These are phyloP conservation scores for Aythya baeri DNA, from an alignment of 2,113 vertebrate genomes.

Conservation along the genomic window DNA sequence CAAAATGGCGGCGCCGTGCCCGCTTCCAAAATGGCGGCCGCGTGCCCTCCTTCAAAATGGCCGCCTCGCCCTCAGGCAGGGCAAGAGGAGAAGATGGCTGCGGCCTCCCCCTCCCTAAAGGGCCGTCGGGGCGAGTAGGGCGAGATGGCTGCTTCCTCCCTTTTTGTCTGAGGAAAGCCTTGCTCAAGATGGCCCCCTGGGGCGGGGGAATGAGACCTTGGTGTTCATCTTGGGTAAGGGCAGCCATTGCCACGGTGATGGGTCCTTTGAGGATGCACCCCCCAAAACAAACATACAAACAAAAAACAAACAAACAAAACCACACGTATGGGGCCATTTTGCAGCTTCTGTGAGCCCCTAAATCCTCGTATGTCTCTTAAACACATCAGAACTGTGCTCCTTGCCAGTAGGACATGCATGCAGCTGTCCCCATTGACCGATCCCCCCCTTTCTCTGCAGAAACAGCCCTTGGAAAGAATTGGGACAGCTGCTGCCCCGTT, in stretches of 20 bases:
- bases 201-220: fast-evolving
- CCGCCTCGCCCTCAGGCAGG: background rate
- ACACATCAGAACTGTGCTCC: fast-evolving
- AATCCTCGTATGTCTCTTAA: fast-evolving
- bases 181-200: background rate
- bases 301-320: too few relatives aligned
- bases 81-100: background rate
- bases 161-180: fast-evolving
- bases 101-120: fast-evolving
- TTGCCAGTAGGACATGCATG: fast-evolving
- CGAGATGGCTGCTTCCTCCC: background rate
- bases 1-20: background rate
- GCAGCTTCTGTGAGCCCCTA: background rate
- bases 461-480: too few relatives aligned
- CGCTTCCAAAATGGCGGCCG: background rate
- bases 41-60: background rate
- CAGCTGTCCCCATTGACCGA: fast-evolving
- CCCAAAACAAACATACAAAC: too few relatives aligned
- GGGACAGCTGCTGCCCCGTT: fast-evolving
- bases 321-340: too few relatives aligned
- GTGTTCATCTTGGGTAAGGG: background rate
- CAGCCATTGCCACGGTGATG: background rate
- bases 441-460: background rate
- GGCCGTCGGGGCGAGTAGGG: fast-evolving
- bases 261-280: fast-evolving